A percentile compares a stretch with the other conserved stretches of the same genome.
These are phyloP conservation scores for Gryllus bimaculatus DNA, from an alignment of 1,140 invertebrate genomes.

Conservation along the genomic window DNA sequence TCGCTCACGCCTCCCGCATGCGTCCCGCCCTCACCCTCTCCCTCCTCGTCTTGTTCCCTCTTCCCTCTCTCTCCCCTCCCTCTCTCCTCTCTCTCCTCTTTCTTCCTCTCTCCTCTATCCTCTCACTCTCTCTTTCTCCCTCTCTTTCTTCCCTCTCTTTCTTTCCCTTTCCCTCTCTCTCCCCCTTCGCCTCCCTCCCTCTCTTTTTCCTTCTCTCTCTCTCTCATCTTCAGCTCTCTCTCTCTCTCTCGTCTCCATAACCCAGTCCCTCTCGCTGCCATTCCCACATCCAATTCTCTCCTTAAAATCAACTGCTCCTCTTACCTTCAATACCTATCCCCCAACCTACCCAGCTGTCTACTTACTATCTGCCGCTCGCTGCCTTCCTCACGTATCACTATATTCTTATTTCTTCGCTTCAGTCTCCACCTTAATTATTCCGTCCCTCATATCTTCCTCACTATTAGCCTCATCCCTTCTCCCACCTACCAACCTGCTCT, in stretches of 20 bases:
- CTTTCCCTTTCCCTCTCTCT: background rate
- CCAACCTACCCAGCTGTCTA: background rate
- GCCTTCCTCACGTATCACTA: background rate
- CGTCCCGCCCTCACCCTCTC: no score
- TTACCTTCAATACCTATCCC: background rate
- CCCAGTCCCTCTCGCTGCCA: no score
- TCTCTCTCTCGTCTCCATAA: no score
- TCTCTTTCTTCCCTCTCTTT: background rate
- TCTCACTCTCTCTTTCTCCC: background rate
- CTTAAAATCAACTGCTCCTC: no score
- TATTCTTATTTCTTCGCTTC: background rate
- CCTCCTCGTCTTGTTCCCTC: background rate
- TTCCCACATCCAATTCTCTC: no score
- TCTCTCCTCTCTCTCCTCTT: background rate
- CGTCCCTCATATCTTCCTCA: background rate
- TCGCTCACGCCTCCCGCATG: no score
- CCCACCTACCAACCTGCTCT: no score
- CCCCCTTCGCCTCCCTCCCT: background rate
- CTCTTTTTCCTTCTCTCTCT: background rate
- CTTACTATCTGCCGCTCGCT: background rate
- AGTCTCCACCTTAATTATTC: background rate
- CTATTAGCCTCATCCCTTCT: no score
- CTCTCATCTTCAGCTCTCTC: no score
- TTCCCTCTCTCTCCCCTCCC: background rate
- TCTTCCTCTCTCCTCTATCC: background rate